These are phyloP conservation scores for Benitochromis conjunctus DNA, from an alignment of 2,113 vertebrate genomes.

Conservation along the genomic window DNA sequence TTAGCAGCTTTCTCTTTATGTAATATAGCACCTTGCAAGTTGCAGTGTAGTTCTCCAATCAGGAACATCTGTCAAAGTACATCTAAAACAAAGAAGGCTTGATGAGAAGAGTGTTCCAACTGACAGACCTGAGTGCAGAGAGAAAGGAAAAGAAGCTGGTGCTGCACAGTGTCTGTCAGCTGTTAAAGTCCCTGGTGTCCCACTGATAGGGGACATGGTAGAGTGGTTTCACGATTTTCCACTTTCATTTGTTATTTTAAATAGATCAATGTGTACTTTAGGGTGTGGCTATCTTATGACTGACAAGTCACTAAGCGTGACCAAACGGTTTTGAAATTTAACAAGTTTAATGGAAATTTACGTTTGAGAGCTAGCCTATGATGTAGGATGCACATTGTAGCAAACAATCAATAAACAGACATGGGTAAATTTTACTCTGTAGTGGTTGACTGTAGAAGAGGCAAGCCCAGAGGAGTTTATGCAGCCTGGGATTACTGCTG, in stretches of 20 bases:
- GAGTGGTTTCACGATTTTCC: background rate
- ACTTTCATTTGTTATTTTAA: background rate
- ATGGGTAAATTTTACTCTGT: background rate
- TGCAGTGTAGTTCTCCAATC: background rate
- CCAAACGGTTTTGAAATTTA: background rate
- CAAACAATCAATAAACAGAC: background rate
- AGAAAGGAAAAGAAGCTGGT: fast-evolving
- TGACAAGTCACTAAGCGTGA: background rate
- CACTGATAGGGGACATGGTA: background rate
- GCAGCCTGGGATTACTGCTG: background rate
- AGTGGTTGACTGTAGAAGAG: background rate
- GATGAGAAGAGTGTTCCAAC: background rate
- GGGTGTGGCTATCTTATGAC: background rate
- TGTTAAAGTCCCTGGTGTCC: background rate
- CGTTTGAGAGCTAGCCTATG: background rate
- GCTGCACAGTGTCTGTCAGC: background rate
- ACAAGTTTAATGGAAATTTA: background rate
- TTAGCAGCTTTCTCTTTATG: background rate
- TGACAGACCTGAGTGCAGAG: background rate
- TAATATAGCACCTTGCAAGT: background rate
- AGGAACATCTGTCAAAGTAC: background rate
- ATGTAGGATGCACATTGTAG: background rate
- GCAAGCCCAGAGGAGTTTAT: background rate
- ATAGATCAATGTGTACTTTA: background rate
- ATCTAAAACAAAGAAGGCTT: background rate